Base-by-base conservation (phyloP, 2,888 invertebrate genomes). In the Trissoscelio sp. region DNA sequence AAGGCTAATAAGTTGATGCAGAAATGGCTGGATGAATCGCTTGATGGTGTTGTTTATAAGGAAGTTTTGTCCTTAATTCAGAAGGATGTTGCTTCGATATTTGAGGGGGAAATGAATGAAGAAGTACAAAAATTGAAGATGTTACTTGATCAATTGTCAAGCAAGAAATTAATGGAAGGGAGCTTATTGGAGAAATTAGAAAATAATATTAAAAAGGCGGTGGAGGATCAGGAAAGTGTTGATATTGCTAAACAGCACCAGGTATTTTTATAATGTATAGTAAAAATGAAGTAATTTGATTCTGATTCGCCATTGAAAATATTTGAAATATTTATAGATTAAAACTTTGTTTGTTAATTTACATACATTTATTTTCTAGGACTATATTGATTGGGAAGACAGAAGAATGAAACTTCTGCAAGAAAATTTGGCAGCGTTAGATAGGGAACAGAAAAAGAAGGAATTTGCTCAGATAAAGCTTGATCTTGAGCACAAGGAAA, bases 401-500 rank as follows among this genome's bases (percentile, higher is more conserved):
- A 87, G 92, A 53, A 92, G 96, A 83, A 91, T 93, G 85, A 87
- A 92, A 42, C 93, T 93, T 83, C 89, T 96, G 24, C 92, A 94
- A 83, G 92, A 93, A 84, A 94, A 96, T 91, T 88, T 93, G 31
- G 88, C 92, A 83, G 92, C 94, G 67, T 86, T 95, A 31, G 86
- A 92, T n/a, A 92, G 88, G 46, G 88, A 89, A 31, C 83, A 92
- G 80, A 91, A 94, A 66, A 85, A 94, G 4, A 86, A 92, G 11
- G 93, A 94, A 75, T 92, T 96, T 85, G 93, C 94, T 85, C 89
- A 93, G 51, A 92, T 94, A 77, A 94, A 94, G 87, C 91, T 93
- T 60, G 91, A 93, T 46, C 89, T 96, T 80, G 85, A 92, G 72
- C 91, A 93, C 20, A 94, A 93, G 87, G 96, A 96, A 87, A 92